Evolutionary conservation across 1,140 invertebrate species (phyloP), one percentile per base, ranked within the genome.

Genomic region (Pararge aegeria): DNA sequence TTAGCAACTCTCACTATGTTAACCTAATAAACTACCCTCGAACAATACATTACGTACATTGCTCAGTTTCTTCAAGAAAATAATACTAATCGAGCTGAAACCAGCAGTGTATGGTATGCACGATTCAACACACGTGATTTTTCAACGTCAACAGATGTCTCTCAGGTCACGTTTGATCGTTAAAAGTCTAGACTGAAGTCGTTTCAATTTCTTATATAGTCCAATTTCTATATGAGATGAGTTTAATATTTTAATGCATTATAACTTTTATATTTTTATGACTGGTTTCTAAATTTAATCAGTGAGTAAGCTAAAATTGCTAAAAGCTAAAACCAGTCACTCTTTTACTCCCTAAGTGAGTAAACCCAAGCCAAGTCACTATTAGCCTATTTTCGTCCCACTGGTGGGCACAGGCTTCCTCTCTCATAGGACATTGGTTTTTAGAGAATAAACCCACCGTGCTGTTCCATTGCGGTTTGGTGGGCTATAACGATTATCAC

Each of bases 171-270:
- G 69, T 74, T 62, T 64, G 46, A 61, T 68, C 66, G 67, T 75
- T 77, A 73, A 71, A 73, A 75, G 71, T 76, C 75, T 78, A 80
- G 78, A 80, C 78, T 19, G 21, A 73, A 63, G 61, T 57, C 54
- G 61, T 70, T 70, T 80, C 71, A 74, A 78, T 76, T 70, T 69
- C 58, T 68, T 70, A 70, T 69, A 72, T 63, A 61, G 55, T 65
- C 57, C 55, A 42, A 68, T 63, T 53, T 44, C 27, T 34, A 52
- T 52, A 59, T 42, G 38, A 18, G 38, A 18, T 18, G 12, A 42
- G 16, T 42, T 42, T 42, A 18, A 16, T 16, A 9, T 42, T 16
- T 42, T 42, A 42, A 5, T 16, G 5, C 34, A 10, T 24, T 4
- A 24, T 24, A 24, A 24, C 2, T 2, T 24, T 7, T 24, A 24